These are phyloP conservation scores for Parasteatoda lunata DNA, from an alignment of 2,888 invertebrate genomes.

Conservation along the genomic window DNA sequence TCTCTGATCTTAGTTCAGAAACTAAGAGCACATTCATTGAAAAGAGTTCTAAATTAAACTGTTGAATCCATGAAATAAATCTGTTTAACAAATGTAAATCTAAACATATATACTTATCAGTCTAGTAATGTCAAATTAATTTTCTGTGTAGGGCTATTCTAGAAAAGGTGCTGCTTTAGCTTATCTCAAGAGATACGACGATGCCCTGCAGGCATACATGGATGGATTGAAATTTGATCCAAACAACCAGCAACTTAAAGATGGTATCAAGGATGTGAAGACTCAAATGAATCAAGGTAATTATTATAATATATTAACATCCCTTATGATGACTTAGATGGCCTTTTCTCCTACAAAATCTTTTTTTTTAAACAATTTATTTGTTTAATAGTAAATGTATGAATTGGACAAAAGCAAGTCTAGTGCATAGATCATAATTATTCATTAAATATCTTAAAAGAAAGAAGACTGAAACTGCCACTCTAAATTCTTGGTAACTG, in stretches of 20 bases:
- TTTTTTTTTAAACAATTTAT: not conserved
- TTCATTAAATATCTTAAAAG: not conserved
- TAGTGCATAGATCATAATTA: not conserved
- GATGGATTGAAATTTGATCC: constrained; percentile 84
- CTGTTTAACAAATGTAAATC: too few relatives aligned
- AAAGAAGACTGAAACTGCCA: not conserved
- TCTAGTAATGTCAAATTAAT: not conserved
- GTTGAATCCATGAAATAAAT: too few relatives aligned
- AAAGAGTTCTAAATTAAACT: not conserved
- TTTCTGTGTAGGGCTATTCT: constrained; percentile 80
- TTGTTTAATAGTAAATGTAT: not conserved
- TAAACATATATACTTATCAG: too few relatives aligned
- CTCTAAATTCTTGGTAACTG: too few relatives aligned
- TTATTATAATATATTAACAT: not conserved
- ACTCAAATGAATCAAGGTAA: constrained; percentile 30
- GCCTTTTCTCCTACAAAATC: not conserved
- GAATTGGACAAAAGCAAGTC: not conserved
- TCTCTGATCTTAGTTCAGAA: too few relatives aligned
- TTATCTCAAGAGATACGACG: constrained; percentile 83
- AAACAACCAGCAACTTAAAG: constrained; percentile 81
- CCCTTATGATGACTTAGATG: too few relatives aligned
- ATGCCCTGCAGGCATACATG: constrained; percentile 85
- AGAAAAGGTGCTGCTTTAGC: constrained; percentile 90
- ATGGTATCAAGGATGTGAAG: constrained; percentile 81
- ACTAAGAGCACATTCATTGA: not conserved